Conservation (phyloP, 1,140 invertebrate genomes). For the Diachasmimorpha longicaudata region DNA sequence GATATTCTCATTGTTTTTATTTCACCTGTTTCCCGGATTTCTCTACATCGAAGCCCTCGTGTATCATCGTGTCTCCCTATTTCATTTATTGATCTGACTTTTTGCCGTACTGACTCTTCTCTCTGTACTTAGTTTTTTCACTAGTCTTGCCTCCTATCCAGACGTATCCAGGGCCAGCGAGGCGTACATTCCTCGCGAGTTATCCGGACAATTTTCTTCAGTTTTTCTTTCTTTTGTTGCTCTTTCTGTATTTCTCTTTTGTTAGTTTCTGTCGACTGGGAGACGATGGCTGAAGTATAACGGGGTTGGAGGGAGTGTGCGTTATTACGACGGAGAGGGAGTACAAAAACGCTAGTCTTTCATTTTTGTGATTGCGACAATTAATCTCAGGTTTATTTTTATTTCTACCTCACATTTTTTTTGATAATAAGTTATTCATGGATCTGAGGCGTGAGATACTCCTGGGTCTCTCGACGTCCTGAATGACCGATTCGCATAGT, state of each 20-base stretch:
- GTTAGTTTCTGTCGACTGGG: constrained; percentile 5
- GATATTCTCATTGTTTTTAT: neutral
- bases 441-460: neutral
- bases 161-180: neutral
- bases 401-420: neutral
- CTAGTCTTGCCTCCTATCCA: neutral
- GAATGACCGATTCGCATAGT: neutral
- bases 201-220: constrained; percentile 4
- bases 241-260: neutral
- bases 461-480: neutral
- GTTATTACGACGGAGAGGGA: neutral
- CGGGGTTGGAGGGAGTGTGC: neutral
- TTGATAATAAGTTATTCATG: neutral
- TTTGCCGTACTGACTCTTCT: neutral
- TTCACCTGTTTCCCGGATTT: neutral
- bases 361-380: neutral
- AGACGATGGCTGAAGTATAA: neutral
- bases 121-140: neutral
- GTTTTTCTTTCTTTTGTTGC: neutral
- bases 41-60: neutral
- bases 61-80: neutral
- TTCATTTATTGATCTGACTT: constrained; percentile 10
- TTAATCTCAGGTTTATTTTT: neutral
- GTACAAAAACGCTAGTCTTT: neutral
- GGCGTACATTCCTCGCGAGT: constrained; percentile 11